These are phyloP conservation scores for Cryptoprocta ferox DNA, from an alignment of 2,797 vertebrate genomes.

Conservation along the genomic window DNA sequence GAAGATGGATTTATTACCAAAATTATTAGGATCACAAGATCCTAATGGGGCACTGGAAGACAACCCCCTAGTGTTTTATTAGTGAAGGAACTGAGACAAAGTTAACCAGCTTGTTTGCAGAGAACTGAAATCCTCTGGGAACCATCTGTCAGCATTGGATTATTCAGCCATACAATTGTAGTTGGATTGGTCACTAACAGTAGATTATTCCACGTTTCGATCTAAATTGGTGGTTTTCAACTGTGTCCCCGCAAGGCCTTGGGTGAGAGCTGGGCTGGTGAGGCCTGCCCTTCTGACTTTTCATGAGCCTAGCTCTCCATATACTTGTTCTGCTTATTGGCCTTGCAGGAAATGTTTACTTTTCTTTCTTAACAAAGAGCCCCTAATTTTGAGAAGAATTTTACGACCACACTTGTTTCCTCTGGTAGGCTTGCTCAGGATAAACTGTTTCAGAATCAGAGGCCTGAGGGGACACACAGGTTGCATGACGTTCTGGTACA, in stretches of 20 bases:
- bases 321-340: neutral
- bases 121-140: neutral
- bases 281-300: neutral
- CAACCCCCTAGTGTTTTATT: neutral
- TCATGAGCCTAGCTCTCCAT: neutral
- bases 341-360: neutral
- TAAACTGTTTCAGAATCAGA: neutral
- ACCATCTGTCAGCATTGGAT: neutral
- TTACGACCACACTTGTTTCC: neutral
- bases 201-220: neutral
- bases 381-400: neutral
- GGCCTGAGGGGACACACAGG: too few species aligned
- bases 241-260: neutral
- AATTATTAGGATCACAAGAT: neutral
- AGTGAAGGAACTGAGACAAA: neutral
- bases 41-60: neutral
- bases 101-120: neutral
- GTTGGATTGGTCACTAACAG: neutral
- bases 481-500: fast-evolving
- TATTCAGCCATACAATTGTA: neutral
- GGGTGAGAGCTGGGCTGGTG: too few species aligned
- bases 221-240: neutral
- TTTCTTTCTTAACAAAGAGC: neutral
- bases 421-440: neutral
- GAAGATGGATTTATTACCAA: neutral